A percentile compares a stretch with the other conserved stretches of the same genome.
These are phyloP conservation scores for Saccostrea echinata DNA, from an alignment of 1,140 invertebrate species.

Conservation along the genomic window DNA sequence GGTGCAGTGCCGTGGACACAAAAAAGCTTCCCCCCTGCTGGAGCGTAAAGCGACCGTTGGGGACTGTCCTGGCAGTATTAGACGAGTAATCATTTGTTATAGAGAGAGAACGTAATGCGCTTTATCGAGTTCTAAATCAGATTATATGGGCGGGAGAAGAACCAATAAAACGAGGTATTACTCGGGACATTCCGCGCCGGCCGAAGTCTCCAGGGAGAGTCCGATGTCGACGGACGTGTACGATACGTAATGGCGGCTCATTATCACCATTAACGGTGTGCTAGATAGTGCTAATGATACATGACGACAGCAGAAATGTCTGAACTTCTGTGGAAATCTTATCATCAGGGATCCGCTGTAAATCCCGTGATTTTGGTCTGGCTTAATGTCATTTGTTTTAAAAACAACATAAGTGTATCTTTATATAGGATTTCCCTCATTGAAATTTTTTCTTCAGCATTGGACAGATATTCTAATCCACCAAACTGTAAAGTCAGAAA, in stretches of 20 bases:
- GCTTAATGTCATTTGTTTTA: conserved; percentile 13
- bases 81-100: conserved; percentile 35
- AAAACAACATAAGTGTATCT: neutral
- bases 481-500: too few relatives aligned
- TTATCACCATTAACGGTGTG: conserved; percentile 34
- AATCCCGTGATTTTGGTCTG: neutral
- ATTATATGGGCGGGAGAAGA: conserved; percentile 43
- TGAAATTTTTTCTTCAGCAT: neutral
- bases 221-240: neutral
- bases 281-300: conserved; percentile 5
- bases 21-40: neutral
- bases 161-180: conserved; percentile 44
- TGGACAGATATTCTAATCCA: too few relatives aligned
- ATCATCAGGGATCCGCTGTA: neutral
- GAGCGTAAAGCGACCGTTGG: conserved; percentile 14
- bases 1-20: conserved; percentile 6
- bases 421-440: neutral
- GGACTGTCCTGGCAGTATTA: conserved; percentile 17
- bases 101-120: conserved; percentile 30
- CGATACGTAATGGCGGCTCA: conserved; percentile 37
- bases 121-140: conserved; percentile 33
- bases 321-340: conserved; percentile 10
- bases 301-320: conserved; percentile 13
- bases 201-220: conserved; percentile 26
- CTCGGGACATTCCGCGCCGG: conserved; percentile 13